A percentile compares a stretch with the other conserved stretches of the same genome.
These are phyloP conservation scores for Leucophora obtusa DNA, from an alignment of 2,888 invertebrate species.

Conservation along the genomic window DNA sequence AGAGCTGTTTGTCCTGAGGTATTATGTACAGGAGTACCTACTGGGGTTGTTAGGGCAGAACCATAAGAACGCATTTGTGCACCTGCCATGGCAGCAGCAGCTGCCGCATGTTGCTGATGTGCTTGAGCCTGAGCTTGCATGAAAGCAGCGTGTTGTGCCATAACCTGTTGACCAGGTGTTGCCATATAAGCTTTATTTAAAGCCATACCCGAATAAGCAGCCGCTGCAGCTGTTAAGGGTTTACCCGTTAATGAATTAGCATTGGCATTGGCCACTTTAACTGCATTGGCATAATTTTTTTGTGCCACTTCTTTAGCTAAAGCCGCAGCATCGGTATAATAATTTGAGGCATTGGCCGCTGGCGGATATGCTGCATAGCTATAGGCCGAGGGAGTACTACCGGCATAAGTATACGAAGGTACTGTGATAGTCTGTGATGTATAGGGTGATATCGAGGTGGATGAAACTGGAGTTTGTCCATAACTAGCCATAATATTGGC, in stretches of 20 bases:
- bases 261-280: slow-evolving; percentile 81
- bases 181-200: slow-evolving; percentile 80
- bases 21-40: slow-evolving; percentile 69
- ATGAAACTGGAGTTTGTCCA: slow-evolving; percentile 57
- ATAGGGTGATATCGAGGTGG: slow-evolving; percentile 56
- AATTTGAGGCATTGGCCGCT: slow-evolving; percentile 57
- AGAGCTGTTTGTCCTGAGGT: slow-evolving; percentile 57
- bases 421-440: slow-evolving; percentile 63
- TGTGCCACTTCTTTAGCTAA: slow-evolving; percentile 90
- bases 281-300: slow-evolving; percentile 88
- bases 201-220: slow-evolving; percentile 84
- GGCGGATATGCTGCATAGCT: slow-evolving; percentile 66
- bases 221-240: slow-evolving; percentile 80
- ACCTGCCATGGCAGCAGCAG: slow-evolving; percentile 69
- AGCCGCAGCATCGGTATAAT: slow-evolving; percentile 81
- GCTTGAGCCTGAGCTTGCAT: slow-evolving; percentile 66
- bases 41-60: slow-evolving; percentile 69
- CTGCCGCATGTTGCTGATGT: slow-evolving; percentile 67
- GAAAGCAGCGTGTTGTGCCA: slow-evolving; percentile 65
- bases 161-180: slow-evolving; percentile 60
- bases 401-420: slow-evolving; percentile 55
- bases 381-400: slow-evolving; percentile 50
- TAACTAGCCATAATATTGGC: slow-evolving; percentile 50
- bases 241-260: slow-evolving; percentile 75
- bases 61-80: slow-evolving; percentile 64